phyloP scores from a whole-genome alignment of 2,797 vertebrate genomes.

The Orestias chungarensis region DNA sequence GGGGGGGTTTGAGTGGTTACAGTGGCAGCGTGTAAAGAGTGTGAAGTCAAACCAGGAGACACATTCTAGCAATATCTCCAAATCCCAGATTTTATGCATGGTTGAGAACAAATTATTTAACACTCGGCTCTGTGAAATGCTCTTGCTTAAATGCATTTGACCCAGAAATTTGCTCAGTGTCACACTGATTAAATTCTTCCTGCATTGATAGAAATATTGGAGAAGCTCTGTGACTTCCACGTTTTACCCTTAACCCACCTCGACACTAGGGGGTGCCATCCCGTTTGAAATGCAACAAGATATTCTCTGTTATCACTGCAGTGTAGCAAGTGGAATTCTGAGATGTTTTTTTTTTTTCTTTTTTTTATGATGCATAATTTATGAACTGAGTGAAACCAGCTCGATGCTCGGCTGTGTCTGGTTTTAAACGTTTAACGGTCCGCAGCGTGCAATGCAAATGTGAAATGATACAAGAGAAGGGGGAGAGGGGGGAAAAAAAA shows the following conservation, averaged over 20 bases:
- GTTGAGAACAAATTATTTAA: not conserved
- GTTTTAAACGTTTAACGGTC: conserved; percentile 55
- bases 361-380: conserved; percentile 73
- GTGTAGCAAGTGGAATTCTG: conserved; percentile 43
- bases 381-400: conserved; percentile 57
- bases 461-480: conserved; percentile 16
- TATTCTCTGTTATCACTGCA: conserved; percentile 17
- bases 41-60: conserved; percentile 20
- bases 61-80: not conserved
- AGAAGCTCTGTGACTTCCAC: not conserved
- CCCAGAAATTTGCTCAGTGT: not conserved
- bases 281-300: conserved; percentile 69
- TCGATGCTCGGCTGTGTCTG: conserved; percentile 35
- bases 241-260: not conserved
- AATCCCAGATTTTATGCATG: not conserved
- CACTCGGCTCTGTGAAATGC: not conserved
- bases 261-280: conserved; percentile 81
- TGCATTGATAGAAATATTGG: not conserved
- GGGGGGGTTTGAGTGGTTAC: conserved; percentile 14
- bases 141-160: not conserved
- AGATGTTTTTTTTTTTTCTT: no score
- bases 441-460: conserved; percentile 31
- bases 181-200: not conserved
- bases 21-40: conserved; percentile 6
- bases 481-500: not conserved